phyloP scores from a whole-genome alignment of 1,140 invertebrate species.

The Euura lappo region DNA sequence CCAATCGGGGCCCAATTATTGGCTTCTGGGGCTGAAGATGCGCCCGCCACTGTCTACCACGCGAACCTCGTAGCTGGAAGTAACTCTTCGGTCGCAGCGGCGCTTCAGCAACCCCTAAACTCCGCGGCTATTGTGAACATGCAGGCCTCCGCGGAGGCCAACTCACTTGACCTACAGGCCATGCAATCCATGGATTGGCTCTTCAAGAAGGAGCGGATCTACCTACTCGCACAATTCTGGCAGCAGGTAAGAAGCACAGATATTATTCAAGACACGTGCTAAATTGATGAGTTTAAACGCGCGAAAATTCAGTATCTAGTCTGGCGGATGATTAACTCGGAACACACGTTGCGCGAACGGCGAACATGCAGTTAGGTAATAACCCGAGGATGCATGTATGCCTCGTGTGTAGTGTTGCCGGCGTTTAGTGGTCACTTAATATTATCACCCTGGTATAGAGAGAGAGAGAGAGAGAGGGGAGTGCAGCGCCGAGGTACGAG shows the following conservation, averaged over 20 bases:
- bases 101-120: slow-evolving; percentile 55
- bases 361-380: neutral
- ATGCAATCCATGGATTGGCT: slow-evolving; percentile 94
- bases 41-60: slow-evolving; percentile 54
- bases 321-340: too few species aligned
- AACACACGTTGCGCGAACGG: too few species aligned
- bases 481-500: neutral
- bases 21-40: slow-evolving; percentile 53
- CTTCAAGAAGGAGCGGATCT: slow-evolving; percentile 92
- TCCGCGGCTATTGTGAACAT: slow-evolving; percentile 72
- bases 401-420: neutral
- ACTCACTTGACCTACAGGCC: slow-evolving; percentile 73
- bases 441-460: neutral
- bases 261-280: neutral
- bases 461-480: neutral
- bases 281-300: neutral
- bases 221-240: slow-evolving; percentile 91
- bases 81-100: slow-evolving; percentile 54
- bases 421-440: neutral
- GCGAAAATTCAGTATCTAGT: neutral
- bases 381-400: neutral
- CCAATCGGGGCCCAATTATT: slow-evolving; percentile 60
- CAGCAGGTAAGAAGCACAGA: slow-evolving; percentile 77
- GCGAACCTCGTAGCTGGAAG: slow-evolving; percentile 58
- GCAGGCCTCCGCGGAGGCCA: slow-evolving; percentile 73